Evolutionary conservation across 2,888 invertebrate species (phyloP), one percentile per base, ranked within the genome.

Genomic region (Drosophila conformis): DNA sequence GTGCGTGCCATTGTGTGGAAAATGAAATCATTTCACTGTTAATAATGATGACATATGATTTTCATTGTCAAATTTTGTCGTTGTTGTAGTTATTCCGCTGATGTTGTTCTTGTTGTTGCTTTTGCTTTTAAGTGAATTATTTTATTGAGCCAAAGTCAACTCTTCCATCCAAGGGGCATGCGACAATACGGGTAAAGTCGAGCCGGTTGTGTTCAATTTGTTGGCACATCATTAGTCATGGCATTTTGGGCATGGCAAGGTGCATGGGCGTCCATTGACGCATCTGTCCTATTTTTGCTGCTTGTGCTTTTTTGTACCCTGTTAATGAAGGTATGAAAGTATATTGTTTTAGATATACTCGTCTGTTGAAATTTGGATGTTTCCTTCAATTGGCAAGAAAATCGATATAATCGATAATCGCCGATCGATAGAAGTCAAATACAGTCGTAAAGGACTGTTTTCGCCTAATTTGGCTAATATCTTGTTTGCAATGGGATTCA

Each of bases 1-100:
- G 92, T 86, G 81, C 81, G 76, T 70, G 64, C 73, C 89, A 87
- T 87, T 91, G 91, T 91, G 80, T 81, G 91, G 84, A 90, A 89
- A 91, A 90, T 91, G 90, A 91, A 92, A 87, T 92, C 93, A 92
- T 92, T 91, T 91, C 80, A 90, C 91, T 92, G 92, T 92, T 92
- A 92, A 92, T 92, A 92, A 92, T 92, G 91, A 92, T 93, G 92
- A 93, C 92, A 92, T 92, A 92, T 92, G 92, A 92, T 93, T 92
- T 91, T 82, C 92, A 90, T 91, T 92, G 92, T 91, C 86, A 90
- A 87, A 85, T 79, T 79, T 87, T 87, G 70, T 65, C 35, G 72
- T 57, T 73, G 62, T 61, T 57, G 38, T 52, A 58, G 46, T 62
- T 35, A 33, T 18, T 60, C 63, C 18, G 42, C 4, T 63, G 53